Evolutionary conservation across 2,888 invertebrate species (phyloP).

Genomic region (Megamerina dolium): DNA sequence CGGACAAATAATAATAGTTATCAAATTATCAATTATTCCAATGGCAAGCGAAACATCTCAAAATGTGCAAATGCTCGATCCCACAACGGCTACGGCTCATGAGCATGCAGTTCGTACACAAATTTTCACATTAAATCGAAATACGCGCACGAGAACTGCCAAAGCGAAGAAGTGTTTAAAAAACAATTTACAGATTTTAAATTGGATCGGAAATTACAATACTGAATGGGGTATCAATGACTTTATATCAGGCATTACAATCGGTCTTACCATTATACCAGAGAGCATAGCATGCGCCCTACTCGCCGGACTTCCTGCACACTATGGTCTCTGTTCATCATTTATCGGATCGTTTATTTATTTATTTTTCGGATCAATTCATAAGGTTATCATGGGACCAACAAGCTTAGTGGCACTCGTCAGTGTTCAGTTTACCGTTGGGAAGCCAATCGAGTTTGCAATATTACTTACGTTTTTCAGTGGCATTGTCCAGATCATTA

Average conservation of each 20-base stretch:
- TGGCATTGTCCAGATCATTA: conserved; percentile 69
- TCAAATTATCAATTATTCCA: too few relatives aligned
- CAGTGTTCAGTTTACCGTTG: conserved; percentile 67
- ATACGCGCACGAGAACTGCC: neutral
- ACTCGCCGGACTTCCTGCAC: conserved; percentile 75
- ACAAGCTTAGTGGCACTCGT: conserved; percentile 77
- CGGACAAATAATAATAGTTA: too few relatives aligned
- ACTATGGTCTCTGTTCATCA: conserved; percentile 89
- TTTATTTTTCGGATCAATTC: conserved; percentile 77
- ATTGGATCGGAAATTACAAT: conserved; percentile 41
- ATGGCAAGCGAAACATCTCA: too few relatives aligned
- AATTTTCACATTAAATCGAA: neutral
- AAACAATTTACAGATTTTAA: conserved; percentile 30
- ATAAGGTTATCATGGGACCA: conserved; percentile 75
- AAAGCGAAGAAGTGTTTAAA: conserved; percentile 20
- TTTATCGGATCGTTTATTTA: conserved; percentile 86
- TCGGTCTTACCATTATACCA: conserved; percentile 87
- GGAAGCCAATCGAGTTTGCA: conserved; percentile 66
- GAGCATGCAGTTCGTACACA: neutral
- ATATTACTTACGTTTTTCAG: conserved; percentile 71
- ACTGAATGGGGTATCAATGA: conserved; percentile 61
- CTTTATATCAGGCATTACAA: conserved; percentile 78
- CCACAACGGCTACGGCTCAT: too few relatives aligned
- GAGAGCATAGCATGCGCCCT: conserved; percentile 92
- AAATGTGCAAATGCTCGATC: too few relatives aligned